Evolutionary conservation across 2,797 vertebrate genomes (phyloP).

Genomic region (Darevskia nairensis): DNA sequence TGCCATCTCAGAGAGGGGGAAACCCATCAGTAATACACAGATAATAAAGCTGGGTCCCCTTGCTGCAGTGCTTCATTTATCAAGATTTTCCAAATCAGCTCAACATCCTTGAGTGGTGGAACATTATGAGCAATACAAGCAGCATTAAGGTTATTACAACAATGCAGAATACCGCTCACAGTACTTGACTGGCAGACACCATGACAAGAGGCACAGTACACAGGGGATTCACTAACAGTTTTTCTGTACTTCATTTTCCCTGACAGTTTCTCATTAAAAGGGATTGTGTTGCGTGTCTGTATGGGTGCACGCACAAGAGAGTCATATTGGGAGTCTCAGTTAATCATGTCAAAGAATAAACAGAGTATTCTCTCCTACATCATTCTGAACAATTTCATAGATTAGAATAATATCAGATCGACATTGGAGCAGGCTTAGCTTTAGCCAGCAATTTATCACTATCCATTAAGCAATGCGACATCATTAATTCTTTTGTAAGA

Average conservation of each 20-base stretch:
- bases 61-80: neutral
- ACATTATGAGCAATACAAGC: slow-evolving; percentile 1
- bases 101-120: slow-evolving; percentile 13
- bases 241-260: slow-evolving; percentile 32
- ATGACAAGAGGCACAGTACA: slow-evolving; percentile 1
- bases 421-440: neutral
- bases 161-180: slow-evolving; percentile 2
- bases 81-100: neutral
- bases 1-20: neutral
- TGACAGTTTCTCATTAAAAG: slow-evolving; percentile 37
- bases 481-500: neutral
- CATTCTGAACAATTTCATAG: neutral
- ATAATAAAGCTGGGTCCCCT: neutral
- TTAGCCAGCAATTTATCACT: slow-evolving; percentile 2
- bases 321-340: slow-evolving; percentile 2
- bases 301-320: neutral
- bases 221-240: slow-evolving; percentile 8
- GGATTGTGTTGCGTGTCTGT: neutral
- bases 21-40: slow-evolving; percentile 6
- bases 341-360: slow-evolving; percentile 26
- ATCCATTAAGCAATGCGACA: neutral
- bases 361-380: neutral
- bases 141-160: slow-evolving; percentile 16
- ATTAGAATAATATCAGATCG: slow-evolving; percentile 14
- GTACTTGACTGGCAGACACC: slow-evolving; percentile 2